phyloP scores from a whole-genome alignment of 2,888 invertebrate species.

The Latrodectus elegans region DNA sequence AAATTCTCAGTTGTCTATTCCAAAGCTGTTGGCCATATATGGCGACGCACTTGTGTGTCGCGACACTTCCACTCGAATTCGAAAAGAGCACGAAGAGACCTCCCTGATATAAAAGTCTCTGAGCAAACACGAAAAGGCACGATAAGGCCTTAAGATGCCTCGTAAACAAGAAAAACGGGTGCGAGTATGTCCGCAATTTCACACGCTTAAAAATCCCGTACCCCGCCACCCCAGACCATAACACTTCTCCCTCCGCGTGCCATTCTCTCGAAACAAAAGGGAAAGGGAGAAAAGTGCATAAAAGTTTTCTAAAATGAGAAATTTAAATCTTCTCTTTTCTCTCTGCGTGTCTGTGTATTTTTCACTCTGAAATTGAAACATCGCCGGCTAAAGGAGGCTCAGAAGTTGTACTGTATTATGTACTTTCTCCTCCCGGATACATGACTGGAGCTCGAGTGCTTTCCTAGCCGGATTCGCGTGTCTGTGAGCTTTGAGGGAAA shows the following conservation, averaged over 20 bases:
- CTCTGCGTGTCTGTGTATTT: conserved; percentile 3
- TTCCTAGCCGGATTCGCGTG: neutral
- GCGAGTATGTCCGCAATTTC: conserved; percentile 55
- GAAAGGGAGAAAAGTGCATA: conserved; percentile 28
- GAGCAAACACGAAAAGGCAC: conserved; percentile 55
- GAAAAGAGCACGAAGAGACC: neutral
- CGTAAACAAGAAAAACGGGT: conserved; percentile 49
- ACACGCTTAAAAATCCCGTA: conserved; percentile 29
- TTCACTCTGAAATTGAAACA: conserved; percentile 11
- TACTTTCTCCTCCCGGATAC: conserved; percentile 9
- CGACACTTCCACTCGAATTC: conserved; percentile 2
- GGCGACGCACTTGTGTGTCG: neutral
- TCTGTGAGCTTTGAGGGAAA: neutral
- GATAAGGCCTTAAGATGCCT: conserved; percentile 55
- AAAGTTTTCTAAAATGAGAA: conserved; percentile 35
- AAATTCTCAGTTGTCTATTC: neutral
- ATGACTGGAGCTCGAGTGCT: neutral
- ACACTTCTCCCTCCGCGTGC: conserved; percentile 23
- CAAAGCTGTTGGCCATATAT: neutral
- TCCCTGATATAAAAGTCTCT: conserved; percentile 43
- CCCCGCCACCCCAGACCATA: conserved; percentile 35
- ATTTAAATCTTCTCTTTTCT: conserved; percentile 29
- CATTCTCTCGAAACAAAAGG: conserved; percentile 10
- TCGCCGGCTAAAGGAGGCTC: conserved; percentile 12
- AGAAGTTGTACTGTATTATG: neutral